Evolutionary conservation across 2,113 vertebrate species (phyloP), one percentile per base, ranked within the genome.

Genomic region (Elgaria multicarinata): DNA sequence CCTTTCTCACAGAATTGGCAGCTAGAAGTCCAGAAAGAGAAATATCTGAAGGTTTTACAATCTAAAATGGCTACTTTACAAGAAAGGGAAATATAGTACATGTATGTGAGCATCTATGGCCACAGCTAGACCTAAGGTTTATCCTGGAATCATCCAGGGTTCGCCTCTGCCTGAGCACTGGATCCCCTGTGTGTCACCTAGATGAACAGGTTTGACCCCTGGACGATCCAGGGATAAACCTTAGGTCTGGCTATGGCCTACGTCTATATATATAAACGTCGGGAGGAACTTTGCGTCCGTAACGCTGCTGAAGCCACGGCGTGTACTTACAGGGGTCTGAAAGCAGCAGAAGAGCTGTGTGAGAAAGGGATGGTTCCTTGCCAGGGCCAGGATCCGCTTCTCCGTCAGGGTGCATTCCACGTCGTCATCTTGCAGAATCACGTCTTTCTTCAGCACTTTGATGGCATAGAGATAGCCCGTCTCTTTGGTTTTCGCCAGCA

Each of bases 331-430:
- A 82, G 96, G 93, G 2, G 98, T 98, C 96, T 99, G 99, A 94
- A 99, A 99, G 95, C 99, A 99, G 95, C 98, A 99, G 97, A 97
- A 98, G n/a, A 99, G 89, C 96, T 99, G 98, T 50, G 99, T 99
- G 96, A 99, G 99, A 97, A 98, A 99, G 7, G 99, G 99, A 94
- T 99, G 99, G 72, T 96, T 98, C 91, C 98, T 93, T 8, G 98
- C 99, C 79, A 99, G 92, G 0, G 98, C 97, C 81, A 99, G 97
- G 91, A 99, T 99, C 90, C 99, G 97, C 83, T 99, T 99, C 94
- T 99, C 99, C 0, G 98, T 99, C 98, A 99, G 98, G 16, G 99
- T 99, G 89, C 99, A 99, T 44, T 99, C 99, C 36, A 99, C 99
- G 0, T 99, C 99, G 0, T 99, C 99, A 1, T 99, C 99, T 93